Evolutionary conservation across 2,888 invertebrate species (phyloP).

Genomic region (Macaria liturata): DNA sequence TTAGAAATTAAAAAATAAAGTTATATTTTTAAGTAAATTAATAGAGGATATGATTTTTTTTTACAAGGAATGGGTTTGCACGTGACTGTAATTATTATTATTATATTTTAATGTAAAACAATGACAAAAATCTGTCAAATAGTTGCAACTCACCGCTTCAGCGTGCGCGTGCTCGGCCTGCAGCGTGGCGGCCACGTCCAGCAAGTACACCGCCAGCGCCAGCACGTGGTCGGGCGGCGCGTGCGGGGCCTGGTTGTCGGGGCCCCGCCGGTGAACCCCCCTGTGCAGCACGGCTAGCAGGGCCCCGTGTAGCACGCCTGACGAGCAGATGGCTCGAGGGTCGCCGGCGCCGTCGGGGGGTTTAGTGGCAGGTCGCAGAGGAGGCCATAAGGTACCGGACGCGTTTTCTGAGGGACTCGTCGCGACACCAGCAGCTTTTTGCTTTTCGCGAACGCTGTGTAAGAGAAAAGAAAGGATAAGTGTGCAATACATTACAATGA

Average conservation of each 20-base stretch:
- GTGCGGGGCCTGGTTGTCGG: constrained; percentile 81
- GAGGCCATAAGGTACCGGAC: constrained; percentile 62
- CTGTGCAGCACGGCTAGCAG: constrained; percentile 93
- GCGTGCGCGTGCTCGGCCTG: constrained; percentile 50
- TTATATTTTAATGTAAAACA: no score
- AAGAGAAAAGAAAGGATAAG: no score
- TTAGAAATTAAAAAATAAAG: no score
- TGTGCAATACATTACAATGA: no score
- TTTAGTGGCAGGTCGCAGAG: constrained; percentile 56
- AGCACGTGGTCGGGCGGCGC: constrained; percentile 92
- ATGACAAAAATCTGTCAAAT: no score
- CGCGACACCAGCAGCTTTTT: constrained; percentile 47
- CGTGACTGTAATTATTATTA: no score
- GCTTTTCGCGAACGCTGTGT: constrained; percentile 66
- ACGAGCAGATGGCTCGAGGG: constrained; percentile 65
- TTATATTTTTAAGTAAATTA: no score
- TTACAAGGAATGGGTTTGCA: no score
- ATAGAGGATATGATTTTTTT: no score
- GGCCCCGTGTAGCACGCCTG: constrained; percentile 78
- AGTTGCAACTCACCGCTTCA: not conserved
- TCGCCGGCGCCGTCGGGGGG: constrained; percentile 58
- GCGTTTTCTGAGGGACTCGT: constrained; percentile 7
- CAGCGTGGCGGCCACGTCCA: constrained; percentile 90
- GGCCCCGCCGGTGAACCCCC: constrained; percentile 89
- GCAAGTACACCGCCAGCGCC: constrained; percentile 92